Conservation (phyloP, 2,888 invertebrate species). For the Hermaeophaga mercurialis region DNA sequence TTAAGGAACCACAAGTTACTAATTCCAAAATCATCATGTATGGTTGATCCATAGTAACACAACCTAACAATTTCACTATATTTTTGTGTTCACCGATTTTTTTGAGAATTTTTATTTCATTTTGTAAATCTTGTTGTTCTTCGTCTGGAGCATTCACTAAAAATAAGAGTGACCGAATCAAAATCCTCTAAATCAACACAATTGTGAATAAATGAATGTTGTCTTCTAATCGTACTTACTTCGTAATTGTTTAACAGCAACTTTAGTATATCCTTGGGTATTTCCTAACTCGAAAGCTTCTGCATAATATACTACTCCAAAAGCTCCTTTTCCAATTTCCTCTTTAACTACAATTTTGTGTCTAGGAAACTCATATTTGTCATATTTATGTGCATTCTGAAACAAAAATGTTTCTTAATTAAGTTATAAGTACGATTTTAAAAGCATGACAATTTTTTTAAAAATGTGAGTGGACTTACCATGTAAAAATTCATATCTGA, state of each 20-base stretch:
- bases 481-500: neutral
- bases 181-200: too few relatives aligned
- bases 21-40: slow-evolving; percentile 79
- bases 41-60: slow-evolving; percentile 72
- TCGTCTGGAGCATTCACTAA: slow-evolving; percentile 63
- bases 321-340: slow-evolving; percentile 75
- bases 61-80: slow-evolving; percentile 75
- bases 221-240: slow-evolving; percentile 55
- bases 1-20: slow-evolving; percentile 77
- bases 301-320: slow-evolving; percentile 74
- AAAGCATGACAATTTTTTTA: neutral
- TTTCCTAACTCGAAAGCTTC: slow-evolving; percentile 61
- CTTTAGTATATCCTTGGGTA: slow-evolving; percentile 61
- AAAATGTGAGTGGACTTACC: neutral
- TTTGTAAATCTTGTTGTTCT: slow-evolving; percentile 71
- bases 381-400: slow-evolving; percentile 40
- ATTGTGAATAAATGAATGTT: neutral
- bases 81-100: slow-evolving; percentile 70
- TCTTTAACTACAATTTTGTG: slow-evolving; percentile 43
- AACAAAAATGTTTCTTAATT: slow-evolving; percentile 6
- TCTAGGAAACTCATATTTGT: slow-evolving; percentile 50
- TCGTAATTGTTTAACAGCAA: slow-evolving; percentile 77
- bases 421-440: too few relatives aligned
- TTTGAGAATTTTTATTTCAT: slow-evolving; percentile 80
- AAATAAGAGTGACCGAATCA: too few relatives aligned